A percentile compares a stretch with the other conserved stretches of the same genome.
phyloP scores from a whole-genome alignment of 2,888 invertebrate genomes.

The Dryomyza anilis region DNA sequence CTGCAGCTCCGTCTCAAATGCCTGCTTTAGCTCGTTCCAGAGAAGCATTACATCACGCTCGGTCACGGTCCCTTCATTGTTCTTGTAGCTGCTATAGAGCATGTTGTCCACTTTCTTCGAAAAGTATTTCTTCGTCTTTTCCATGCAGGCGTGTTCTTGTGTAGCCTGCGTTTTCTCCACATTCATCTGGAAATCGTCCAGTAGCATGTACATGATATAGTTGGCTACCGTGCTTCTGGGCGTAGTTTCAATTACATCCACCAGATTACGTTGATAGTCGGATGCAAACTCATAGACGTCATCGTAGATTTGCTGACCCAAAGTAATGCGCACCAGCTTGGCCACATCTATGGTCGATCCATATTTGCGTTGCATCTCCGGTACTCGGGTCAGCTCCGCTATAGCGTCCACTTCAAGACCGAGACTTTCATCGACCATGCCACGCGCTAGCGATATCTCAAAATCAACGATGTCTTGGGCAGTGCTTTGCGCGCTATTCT shows the following conservation, averaged over 20 bases:
- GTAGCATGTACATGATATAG: constrained; percentile 50
- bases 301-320: constrained; percentile 37
- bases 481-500: constrained; percentile 33
- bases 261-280: constrained; percentile 45
- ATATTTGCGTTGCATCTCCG: constrained; percentile 42
- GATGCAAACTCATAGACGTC: constrained; percentile 44
- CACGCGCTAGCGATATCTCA: constrained; percentile 49
- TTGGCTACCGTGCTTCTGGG: constrained; percentile 48
- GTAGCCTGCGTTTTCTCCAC: constrained; percentile 30
- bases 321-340: constrained; percentile 41
- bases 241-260: constrained; percentile 37
- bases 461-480: constrained; percentile 49
- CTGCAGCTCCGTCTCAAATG: constrained; percentile 42
- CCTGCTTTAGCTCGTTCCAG: constrained; percentile 48
- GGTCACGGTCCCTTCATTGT: constrained; percentile 36
- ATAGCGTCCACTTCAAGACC: constrained; percentile 35
- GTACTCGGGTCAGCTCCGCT: constrained; percentile 36
- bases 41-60: constrained; percentile 46
- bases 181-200: constrained; percentile 42
- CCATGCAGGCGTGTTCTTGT: constrained; percentile 40
- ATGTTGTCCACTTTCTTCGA: constrained; percentile 54
- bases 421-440: constrained; percentile 39
- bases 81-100: constrained; percentile 46
- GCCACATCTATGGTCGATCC: constrained; percentile 42
- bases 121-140: constrained; percentile 43